These are phyloP conservation scores for Hypsibius dujardini DNA, from an alignment of 1,140 invertebrate species.

Conservation along the genomic window DNA sequence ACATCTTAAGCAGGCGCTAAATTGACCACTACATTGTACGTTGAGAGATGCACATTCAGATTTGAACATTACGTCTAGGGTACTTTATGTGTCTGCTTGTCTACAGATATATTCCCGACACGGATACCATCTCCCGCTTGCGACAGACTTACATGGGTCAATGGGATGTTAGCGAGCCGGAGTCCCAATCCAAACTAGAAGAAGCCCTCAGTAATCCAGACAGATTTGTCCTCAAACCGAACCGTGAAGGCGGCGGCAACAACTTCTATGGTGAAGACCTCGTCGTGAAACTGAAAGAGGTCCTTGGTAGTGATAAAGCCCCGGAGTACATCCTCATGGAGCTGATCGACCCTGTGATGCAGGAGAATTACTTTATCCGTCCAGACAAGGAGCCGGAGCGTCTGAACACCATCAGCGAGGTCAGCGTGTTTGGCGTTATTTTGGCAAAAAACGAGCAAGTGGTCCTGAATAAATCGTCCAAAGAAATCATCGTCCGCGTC, in stretches of 20 bases:
- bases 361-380: slow-evolving; percentile 65
- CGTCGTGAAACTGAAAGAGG: slow-evolving; percentile 40
- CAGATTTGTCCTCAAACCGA: slow-evolving; percentile 83
- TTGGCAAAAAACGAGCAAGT: slow-evolving; percentile 39
- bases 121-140: not conserved
- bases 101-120: not conserved
- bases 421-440: slow-evolving; percentile 83
- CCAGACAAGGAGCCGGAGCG: slow-evolving; percentile 38
- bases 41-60: not conserved
- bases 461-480: not conserved
- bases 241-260: slow-evolving; percentile 79
- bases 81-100: not conserved
- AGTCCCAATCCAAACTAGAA: slow-evolving; percentile 39
- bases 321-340: slow-evolving; percentile 89
- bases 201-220: slow-evolving; percentile 62
- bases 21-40: not conserved
- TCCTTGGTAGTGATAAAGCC: slow-evolving; percentile 48
- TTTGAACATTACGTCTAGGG: not conserved
- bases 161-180: slow-evolving; percentile 20
- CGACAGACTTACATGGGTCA: not conserved
- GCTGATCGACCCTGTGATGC: slow-evolving; percentile 54
- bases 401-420: slow-evolving; percentile 58
- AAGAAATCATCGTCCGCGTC: slow-evolving; percentile 49
- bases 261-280: slow-evolving; percentile 71
- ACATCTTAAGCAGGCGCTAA: slow-evolving; percentile 2